Conservation (phyloP, 2,113 vertebrate species). For the Physeter macrocephalus region DNA sequence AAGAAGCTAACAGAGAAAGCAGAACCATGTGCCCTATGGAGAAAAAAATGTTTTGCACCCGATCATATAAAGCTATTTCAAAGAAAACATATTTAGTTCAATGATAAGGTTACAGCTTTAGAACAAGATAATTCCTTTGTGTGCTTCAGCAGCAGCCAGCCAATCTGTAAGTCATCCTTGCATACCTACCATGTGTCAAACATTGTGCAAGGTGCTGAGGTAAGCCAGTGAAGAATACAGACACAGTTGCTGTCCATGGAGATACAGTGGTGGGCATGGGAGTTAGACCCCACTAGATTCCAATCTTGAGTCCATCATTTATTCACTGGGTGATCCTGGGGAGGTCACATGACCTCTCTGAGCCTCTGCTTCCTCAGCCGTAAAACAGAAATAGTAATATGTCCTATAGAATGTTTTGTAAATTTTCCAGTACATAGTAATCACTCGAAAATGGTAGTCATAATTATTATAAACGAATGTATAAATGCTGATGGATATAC, state of each 20-base stretch:
- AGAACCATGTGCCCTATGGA: not conserved
- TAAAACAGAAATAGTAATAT: not conserved
- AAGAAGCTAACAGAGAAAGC: conserved; percentile 3
- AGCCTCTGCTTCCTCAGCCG: not conserved
- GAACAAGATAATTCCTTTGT: not conserved
- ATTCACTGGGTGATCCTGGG: not conserved
- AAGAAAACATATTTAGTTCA: conserved; percentile 23
- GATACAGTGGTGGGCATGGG: not conserved
- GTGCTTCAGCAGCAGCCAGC: not conserved
- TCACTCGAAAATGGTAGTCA: not conserved
- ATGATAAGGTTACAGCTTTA: not conserved
- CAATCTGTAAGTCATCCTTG: not conserved
- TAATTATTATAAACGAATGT: not conserved
- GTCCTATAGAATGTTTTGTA: not conserved
- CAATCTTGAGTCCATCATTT: not conserved
- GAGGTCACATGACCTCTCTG: not conserved
- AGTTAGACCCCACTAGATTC: not conserved
- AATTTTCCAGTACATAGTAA: not conserved
- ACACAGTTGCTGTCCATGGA: not conserved
- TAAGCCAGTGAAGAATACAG: not conserved
- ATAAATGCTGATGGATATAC: not conserved
- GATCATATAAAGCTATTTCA: not conserved
- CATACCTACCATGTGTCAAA: not conserved
- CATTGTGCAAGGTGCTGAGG: not conserved
- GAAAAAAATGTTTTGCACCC: not conserved